Conservation (phyloP, 2,113 vertebrate species). For the Theristicus caerulescens region DNA sequence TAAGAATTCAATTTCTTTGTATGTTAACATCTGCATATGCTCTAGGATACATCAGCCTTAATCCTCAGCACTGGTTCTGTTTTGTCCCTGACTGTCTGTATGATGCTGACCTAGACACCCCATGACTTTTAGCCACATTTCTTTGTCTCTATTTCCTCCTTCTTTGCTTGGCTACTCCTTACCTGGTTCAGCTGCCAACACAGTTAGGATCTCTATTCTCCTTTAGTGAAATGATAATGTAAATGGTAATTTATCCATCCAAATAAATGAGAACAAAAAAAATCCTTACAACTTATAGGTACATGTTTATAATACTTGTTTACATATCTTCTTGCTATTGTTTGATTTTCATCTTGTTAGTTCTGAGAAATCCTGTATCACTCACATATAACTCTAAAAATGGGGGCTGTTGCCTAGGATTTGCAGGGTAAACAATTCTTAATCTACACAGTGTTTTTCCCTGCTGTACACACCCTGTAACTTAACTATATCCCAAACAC, state of each 20-base stretch:
- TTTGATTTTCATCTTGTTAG: background rate
- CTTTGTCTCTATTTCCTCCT: background rate
- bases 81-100: background rate
- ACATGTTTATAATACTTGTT: background rate
- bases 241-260: background rate
- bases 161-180: background rate
- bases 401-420: background rate
- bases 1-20: background rate
- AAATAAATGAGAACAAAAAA: background rate
- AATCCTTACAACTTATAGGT: background rate
- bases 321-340: background rate
- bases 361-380: background rate
- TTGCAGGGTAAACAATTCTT: conserved; percentile 1
- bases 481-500: background rate
- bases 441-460: background rate
- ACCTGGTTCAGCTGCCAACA: background rate
- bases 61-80: background rate
- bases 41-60: background rate
- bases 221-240: background rate
- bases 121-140: background rate
- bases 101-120: background rate
- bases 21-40: background rate
- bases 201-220: background rate
- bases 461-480: conserved; percentile 6
- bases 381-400: background rate